These are phyloP conservation scores for Carabus problematicus DNA, from an alignment of 2,888 invertebrate genomes.

Conservation along the genomic window DNA sequence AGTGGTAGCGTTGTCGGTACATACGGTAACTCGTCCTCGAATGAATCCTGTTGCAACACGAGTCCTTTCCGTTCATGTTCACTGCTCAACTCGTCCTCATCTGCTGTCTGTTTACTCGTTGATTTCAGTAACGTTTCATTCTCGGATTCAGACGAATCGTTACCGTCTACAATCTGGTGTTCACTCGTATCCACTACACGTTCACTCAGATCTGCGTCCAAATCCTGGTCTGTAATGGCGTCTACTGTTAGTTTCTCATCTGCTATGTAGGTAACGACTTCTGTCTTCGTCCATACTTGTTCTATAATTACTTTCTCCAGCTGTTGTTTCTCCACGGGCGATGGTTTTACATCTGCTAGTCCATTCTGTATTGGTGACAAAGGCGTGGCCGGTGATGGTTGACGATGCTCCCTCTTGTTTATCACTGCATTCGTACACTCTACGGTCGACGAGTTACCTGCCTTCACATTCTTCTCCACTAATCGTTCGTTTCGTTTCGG, in stretches of 20 bases:
- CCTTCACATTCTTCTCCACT: constrained; percentile 35
- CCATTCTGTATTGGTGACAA: constrained; percentile 23
- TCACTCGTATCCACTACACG: constrained; percentile 36
- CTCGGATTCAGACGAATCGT: constrained; percentile 75
- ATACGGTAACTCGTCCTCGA: constrained; percentile 86
- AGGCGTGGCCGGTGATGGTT: constrained; percentile 14
- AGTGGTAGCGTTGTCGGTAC: constrained; percentile 88
- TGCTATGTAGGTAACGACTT: neutral
- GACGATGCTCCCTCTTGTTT: neutral
- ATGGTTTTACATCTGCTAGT: constrained; percentile 1
- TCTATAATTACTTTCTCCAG: constrained; percentile 23
- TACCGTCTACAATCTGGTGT: constrained; percentile 53
- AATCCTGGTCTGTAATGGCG: constrained; percentile 21
- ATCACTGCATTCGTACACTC: neutral
- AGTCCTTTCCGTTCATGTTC: constrained; percentile 78
- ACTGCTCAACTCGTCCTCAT: constrained; percentile 31
- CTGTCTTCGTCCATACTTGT: constrained; percentile 27
- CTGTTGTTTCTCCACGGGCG: constrained; percentile 37
- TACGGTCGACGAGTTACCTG: neutral
- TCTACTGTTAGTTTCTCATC: constrained; percentile 32
- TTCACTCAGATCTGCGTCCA: constrained; percentile 26
- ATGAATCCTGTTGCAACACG: constrained; percentile 81
- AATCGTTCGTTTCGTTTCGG: constrained; percentile 50
- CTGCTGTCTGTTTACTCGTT: constrained; percentile 39
- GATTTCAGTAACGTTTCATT: constrained; percentile 69